These are phyloP conservation scores for Eilema depressum DNA, from an alignment of 2,888 invertebrate genomes.

Conservation along the genomic window DNA sequence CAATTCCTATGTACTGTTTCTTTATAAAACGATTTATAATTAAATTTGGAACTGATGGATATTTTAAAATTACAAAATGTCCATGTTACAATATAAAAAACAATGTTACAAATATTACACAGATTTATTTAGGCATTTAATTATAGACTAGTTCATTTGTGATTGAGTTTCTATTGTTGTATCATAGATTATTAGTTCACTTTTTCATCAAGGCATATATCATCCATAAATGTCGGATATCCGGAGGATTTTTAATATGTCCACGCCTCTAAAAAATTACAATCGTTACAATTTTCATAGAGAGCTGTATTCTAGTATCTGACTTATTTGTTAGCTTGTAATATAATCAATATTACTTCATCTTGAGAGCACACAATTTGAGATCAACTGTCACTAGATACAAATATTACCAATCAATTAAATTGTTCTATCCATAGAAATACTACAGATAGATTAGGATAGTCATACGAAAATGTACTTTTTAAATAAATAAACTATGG, in stretches of 20 bases:
- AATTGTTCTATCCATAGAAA: constrained; percentile 2
- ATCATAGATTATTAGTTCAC: too few species aligned
- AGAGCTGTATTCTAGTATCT: background rate
- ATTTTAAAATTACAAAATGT: background rate
- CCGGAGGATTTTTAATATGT: background rate
- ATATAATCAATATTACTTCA: background rate
- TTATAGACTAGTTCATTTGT: constrained; percentile 20
- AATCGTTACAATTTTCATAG: background rate
- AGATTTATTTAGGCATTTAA: constrained; percentile 12
- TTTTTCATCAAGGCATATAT: too few species aligned
- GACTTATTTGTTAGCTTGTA: background rate
- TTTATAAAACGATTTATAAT: background rate
- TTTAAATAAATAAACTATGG: background rate
- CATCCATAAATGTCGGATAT: background rate
- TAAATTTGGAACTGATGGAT: background rate
- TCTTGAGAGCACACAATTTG: constrained; percentile 3
- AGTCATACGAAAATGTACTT: background rate
- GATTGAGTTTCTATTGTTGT: constrained; percentile 10
- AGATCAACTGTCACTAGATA: constrained; percentile 11
- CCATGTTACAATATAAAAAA: background rate
- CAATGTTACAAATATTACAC: background rate
- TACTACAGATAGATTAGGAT: constrained; percentile 7
- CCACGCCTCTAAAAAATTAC: background rate
- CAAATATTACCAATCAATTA: background rate
- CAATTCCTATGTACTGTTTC: background rate